Evolutionary conservation across 2,113 vertebrate genomes (phyloP).

Genomic region (Megatriorchis doriae): DNA sequence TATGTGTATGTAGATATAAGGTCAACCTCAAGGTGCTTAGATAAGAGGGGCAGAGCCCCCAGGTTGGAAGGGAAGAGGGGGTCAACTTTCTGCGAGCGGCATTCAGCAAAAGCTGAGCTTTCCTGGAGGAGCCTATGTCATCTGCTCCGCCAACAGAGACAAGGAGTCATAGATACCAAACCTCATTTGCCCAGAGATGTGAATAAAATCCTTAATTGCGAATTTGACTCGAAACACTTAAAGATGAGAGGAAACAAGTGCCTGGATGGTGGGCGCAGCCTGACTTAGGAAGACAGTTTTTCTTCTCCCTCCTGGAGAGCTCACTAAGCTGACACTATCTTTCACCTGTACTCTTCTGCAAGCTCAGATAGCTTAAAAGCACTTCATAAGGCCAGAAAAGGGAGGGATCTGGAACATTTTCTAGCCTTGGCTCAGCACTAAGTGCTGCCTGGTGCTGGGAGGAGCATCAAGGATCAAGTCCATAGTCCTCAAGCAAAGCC

Average conservation of each 20-base stretch:
- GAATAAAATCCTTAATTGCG: neutral
- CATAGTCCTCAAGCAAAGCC: neutral
- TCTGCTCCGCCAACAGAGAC: neutral
- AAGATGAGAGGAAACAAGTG: neutral
- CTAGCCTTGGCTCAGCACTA: neutral
- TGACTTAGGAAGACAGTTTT: neutral
- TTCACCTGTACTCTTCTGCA: neutral
- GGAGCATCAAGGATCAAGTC: neutral
- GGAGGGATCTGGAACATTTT: neutral
- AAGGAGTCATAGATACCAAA: neutral
- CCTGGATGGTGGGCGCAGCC: neutral
- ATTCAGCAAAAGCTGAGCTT: neutral
- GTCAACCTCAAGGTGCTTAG: neutral
- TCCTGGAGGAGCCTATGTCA: neutral
- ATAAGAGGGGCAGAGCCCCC: neutral
- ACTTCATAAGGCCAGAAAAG: neutral
- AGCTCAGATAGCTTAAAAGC: neutral
- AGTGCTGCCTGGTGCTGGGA: neutral
- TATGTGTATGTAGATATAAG: fast-evolving
- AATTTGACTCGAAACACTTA: neutral
- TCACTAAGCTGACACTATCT: neutral
- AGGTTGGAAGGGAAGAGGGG: fast-evolving
- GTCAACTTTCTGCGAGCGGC: neutral
- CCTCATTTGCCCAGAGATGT: neutral
- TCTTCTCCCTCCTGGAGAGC: neutral